These are phyloP conservation scores for Drepanosiphum platanoidis DNA, from an alignment of 2,888 invertebrate genomes.

Conservation along the genomic window DNA sequence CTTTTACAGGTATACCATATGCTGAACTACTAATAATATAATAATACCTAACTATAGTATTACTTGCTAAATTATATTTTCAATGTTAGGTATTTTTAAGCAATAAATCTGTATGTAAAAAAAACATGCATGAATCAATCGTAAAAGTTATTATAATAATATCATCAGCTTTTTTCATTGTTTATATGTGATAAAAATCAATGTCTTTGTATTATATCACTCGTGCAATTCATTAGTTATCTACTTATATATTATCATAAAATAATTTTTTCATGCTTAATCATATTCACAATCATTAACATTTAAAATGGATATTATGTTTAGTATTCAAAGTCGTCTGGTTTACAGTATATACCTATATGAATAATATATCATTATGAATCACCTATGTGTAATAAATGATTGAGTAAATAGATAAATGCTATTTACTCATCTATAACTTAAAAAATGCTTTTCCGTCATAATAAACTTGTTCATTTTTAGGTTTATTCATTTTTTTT, in stretches of 20 bases:
- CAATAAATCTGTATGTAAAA: background rate
- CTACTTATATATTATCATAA: constrained; percentile 5
- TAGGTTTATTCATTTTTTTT: constrained; percentile 50
- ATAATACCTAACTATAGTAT: background rate
- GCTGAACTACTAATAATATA: background rate
- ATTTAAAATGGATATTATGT: too few species aligned
- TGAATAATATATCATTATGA: background rate
- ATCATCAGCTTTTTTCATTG: background rate
- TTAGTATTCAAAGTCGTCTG: background rate
- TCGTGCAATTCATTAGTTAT: background rate
- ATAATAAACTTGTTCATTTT: constrained; percentile 16
- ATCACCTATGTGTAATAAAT: too few species aligned
- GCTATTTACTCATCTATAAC: background rate
- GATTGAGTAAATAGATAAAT: background rate
- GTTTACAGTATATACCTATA: background rate
- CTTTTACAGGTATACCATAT: too few species aligned
- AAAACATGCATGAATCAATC: constrained; percentile 4
- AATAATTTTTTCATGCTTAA: background rate
- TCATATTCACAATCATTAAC: background rate
- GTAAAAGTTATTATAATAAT: background rate
- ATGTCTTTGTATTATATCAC: background rate
- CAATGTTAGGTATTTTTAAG: background rate
- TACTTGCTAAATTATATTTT: background rate
- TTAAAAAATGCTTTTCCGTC: constrained; percentile 5
- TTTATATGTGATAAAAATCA: background rate